Evolutionary conservation across 2,888 invertebrate species (phyloP).

Genomic region (Drosophila atroscutellata): DNA sequence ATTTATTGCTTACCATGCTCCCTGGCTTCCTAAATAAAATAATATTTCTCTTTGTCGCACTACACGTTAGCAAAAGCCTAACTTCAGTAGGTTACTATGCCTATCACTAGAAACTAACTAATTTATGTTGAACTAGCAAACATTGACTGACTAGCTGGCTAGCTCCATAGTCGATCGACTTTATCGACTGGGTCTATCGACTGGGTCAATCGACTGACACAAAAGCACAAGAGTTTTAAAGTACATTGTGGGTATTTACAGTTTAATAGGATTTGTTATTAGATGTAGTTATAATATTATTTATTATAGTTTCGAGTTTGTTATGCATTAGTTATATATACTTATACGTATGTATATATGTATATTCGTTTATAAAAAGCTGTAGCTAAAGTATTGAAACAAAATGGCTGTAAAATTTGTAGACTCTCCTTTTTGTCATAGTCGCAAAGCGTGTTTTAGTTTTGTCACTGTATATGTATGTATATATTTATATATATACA

Average conservation of each 20-base stretch:
- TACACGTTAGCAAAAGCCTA: slow-evolving; percentile 53
- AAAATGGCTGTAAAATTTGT: slow-evolving; percentile 68
- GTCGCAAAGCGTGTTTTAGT: slow-evolving; percentile 67
- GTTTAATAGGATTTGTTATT: slow-evolving; percentile 55
- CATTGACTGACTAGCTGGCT: slow-evolving; percentile 46
- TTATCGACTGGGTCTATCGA: slow-evolving; percentile 13
- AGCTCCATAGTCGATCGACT: slow-evolving; percentile 20
- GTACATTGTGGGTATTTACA: slow-evolving; percentile 72
- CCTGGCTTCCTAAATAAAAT: slow-evolving; percentile 64
- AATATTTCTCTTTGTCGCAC: slow-evolving; percentile 31
- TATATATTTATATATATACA: slow-evolving; percentile 34
- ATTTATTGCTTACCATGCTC: slow-evolving; percentile 69
- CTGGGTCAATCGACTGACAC: slow-evolving; percentile 21
- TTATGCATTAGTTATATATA: slow-evolving; percentile 33
- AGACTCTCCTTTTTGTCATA: slow-evolving; percentile 37
- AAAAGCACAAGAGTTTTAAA: slow-evolving; percentile 67
- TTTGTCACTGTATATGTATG: slow-evolving; percentile 58
- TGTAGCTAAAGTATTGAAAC: slow-evolving; percentile 56
- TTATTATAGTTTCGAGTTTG: slow-evolving; percentile 44
- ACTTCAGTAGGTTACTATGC: slow-evolving; percentile 35
- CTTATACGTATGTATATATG: slow-evolving; percentile 24
- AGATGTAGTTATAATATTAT: slow-evolving; percentile 28
- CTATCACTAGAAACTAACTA: slow-evolving; percentile 52
- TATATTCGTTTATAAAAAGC: slow-evolving; percentile 62
- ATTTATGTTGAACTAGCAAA: slow-evolving; percentile 47